Evolutionary conservation across 2,888 invertebrate species (phyloP).

Genomic region (Synergus itoensis): DNA sequence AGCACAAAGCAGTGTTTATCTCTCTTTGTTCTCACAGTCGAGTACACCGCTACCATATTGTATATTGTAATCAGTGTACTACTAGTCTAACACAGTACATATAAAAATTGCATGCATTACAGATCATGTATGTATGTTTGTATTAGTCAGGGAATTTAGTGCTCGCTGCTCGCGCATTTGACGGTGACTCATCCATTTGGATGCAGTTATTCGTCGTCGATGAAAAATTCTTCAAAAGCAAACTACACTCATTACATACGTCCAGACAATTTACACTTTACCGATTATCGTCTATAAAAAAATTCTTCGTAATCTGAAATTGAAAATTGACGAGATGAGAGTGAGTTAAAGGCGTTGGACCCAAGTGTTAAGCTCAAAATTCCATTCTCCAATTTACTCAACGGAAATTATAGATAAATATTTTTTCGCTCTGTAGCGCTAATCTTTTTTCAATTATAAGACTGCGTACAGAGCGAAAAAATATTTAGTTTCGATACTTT

Average conservation of each 20-base stretch:
- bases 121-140: constrained; percentile 56
- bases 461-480: no score
- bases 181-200: constrained; percentile 48
- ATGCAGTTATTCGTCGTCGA: constrained; percentile 57
- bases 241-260: not conserved
- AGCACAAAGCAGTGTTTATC: constrained; percentile 70
- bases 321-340: no score
- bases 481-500: no score
- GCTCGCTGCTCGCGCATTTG: constrained; percentile 55
- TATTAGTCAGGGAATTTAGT: constrained; percentile 55
- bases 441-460: no score
- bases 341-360: no score
- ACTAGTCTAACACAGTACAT: constrained; percentile 55
- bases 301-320: no score
- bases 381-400: no score
- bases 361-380: no score
- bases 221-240: constrained; percentile 44
- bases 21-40: constrained; percentile 64
- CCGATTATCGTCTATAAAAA: not conserved
- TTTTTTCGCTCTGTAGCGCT: no score
- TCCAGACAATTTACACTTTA: not conserved
- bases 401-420: no score
- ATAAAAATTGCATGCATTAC: constrained; percentile 59
- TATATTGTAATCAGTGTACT: constrained; percentile 58
- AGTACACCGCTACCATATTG: constrained; percentile 48